These are phyloP conservation scores for Agelaius tricolor DNA, from an alignment of 2,113 vertebrate species.

Conservation along the genomic window DNA sequence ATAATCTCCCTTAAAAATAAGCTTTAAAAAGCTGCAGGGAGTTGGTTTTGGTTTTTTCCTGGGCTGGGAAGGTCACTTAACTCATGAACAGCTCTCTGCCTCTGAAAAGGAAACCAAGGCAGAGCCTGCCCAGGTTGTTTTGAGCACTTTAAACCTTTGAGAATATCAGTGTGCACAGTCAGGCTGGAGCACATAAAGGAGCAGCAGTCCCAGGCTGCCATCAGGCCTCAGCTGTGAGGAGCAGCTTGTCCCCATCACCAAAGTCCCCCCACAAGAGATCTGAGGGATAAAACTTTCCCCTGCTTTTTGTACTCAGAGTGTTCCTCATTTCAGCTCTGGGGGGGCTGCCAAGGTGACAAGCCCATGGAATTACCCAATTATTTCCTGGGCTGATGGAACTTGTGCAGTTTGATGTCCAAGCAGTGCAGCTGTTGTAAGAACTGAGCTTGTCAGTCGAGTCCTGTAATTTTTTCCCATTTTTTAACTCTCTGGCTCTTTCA, in stretches of 20 bases:
- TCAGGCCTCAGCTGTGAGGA: neutral
- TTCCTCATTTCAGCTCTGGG: neutral
- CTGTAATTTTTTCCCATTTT: neutral
- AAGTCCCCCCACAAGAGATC: neutral
- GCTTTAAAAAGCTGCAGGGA: neutral
- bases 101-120: neutral
- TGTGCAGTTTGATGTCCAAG: neutral
- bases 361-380: neutral
- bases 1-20: neutral
- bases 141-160: neutral
- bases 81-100: neutral
- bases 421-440: neutral
- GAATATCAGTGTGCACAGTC: rapidly evolving
- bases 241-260: neutral
- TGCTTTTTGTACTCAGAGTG: neutral
- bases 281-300: neutral
- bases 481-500: neutral
- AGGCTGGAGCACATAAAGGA: neutral
- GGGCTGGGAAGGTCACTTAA: neutral
- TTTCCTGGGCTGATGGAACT: neutral
- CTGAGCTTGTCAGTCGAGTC: neutral
- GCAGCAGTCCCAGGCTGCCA: neutral
- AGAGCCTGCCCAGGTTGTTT: neutral
- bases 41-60: neutral
- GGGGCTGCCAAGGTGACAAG: neutral